phyloP scores from a whole-genome alignment of 2,888 invertebrate species.

The Gastrophysa polygoni region DNA sequence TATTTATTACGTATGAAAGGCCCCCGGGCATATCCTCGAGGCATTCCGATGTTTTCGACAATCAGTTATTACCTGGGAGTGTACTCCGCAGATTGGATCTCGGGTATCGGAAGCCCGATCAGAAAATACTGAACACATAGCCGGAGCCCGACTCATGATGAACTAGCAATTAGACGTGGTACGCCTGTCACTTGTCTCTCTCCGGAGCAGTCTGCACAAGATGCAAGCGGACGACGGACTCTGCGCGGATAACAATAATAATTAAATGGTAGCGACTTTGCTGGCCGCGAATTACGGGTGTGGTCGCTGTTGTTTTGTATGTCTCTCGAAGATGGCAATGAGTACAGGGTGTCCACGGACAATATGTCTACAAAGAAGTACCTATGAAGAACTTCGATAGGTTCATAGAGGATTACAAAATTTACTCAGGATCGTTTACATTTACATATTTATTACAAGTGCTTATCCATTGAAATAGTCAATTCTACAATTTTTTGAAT shows the following conservation, averaged over 20 bases:
- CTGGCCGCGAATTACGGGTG: conserved; percentile 32
- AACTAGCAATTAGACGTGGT: conserved; percentile 17
- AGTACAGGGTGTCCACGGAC: background rate
- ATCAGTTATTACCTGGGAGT: background rate
- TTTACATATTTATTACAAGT: too few relatives aligned
- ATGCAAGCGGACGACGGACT: conserved; percentile 16
- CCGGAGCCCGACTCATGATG: conserved; percentile 8
- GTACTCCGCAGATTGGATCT: conserved; percentile 34
- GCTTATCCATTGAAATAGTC: too few relatives aligned
- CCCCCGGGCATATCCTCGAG: too few relatives aligned
- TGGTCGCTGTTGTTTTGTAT: conserved; percentile 29
- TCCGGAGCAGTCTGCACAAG: conserved; percentile 25
- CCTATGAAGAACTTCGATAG: too few relatives aligned
- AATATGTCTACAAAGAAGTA: too few relatives aligned
- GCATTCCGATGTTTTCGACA: too few relatives aligned
- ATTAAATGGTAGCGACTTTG: conserved; percentile 35
- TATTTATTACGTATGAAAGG: too few relatives aligned
- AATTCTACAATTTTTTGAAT: too few relatives aligned
- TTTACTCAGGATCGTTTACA: too few relatives aligned
- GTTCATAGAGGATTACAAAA: too few relatives aligned
- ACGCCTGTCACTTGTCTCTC: conserved; percentile 42
- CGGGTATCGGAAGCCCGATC: conserved; percentile 39
- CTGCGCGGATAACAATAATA: conserved; percentile 34
- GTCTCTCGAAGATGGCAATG: background rate
- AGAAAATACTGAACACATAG: conserved; percentile 44